phyloP scores from a whole-genome alignment of 2,888 invertebrate genomes.

The Lepidonotus clava region DNA sequence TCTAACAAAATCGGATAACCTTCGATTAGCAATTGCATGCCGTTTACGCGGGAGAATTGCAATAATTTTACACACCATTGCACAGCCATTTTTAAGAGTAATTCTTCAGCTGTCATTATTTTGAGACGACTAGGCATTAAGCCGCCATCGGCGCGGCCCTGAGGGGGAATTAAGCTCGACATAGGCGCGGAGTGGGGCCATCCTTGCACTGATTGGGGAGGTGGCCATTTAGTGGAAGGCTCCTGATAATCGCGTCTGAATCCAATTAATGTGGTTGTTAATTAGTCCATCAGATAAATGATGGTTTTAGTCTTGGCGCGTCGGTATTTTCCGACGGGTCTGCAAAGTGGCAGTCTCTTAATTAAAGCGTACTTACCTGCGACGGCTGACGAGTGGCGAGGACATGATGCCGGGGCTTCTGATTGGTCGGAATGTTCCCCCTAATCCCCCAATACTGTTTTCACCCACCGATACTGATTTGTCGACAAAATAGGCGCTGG shows the following conservation, averaged over 20 bases:
- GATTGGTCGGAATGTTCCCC: conserved; percentile 30
- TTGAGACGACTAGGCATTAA: background rate
- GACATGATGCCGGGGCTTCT: background rate
- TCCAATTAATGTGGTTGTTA: conserved; percentile 40
- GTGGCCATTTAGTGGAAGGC: conserved; percentile 34
- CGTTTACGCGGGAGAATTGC: no score
- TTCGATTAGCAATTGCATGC: no score
- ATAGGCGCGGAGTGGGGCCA: background rate
- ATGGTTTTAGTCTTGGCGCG: conserved; percentile 20
- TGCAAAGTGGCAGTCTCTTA: conserved; percentile 22
- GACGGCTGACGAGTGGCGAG: background rate
- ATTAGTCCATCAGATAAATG: conserved; percentile 44
- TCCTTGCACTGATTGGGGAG: background rate
- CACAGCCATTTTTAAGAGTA: no score
- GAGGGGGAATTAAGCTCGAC: background rate
- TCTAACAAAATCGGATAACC: no score
- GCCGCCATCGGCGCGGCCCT: background rate
- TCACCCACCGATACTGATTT: background rate
- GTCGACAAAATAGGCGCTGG: background rate
- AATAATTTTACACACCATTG: no score
- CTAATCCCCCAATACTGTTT: background rate
- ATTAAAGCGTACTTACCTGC: conserved; percentile 34
- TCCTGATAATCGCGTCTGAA: conserved; percentile 36
- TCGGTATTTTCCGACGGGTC: conserved; percentile 5
- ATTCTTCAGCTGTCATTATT: background rate